A percentile compares a stretch with the other conserved stretches of the same genome.
Conservation (phyloP, 2,888 invertebrate species). For the Xylota sylvarum region DNA sequence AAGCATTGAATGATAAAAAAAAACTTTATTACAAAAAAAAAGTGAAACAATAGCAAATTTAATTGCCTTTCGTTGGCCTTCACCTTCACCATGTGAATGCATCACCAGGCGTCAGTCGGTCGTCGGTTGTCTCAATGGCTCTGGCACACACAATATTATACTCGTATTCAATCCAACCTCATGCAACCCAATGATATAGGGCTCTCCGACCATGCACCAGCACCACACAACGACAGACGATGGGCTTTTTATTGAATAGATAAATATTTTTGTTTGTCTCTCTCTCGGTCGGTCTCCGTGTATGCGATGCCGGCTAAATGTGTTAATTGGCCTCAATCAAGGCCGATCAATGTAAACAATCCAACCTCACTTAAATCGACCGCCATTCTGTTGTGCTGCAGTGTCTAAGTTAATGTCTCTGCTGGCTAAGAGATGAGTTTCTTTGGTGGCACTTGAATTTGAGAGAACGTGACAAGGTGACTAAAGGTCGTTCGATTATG, state of each 20-base stretch:
- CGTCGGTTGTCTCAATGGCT: constrained; percentile 8
- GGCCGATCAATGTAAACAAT: constrained; percentile 71
- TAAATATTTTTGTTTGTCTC: constrained; percentile 20
- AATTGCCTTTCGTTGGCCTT: constrained; percentile 74
- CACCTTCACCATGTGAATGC: constrained; percentile 61
- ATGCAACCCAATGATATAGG: constrained; percentile 8
- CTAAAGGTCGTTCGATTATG: constrained; percentile 63
- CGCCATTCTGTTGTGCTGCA: neutral
- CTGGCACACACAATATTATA: neutral
- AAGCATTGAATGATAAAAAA: neutral
- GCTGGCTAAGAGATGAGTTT: constrained; percentile 45
- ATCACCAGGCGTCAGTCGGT: constrained; percentile 25
- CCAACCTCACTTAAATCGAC: constrained; percentile 43
- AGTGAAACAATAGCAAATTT: constrained; percentile 60
- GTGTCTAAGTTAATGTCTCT: constrained; percentile 15
- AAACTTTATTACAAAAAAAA: constrained; percentile 21
- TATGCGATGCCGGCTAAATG: constrained; percentile 31
- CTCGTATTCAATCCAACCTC: constrained; percentile 1
- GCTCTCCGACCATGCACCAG: constrained; percentile 12
- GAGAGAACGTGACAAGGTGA: constrained; percentile 67
- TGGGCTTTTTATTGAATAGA: constrained; percentile 36
- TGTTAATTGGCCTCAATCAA: constrained; percentile 65
- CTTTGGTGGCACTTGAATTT: constrained; percentile 59
- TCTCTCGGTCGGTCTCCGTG: neutral
- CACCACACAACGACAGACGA: constrained; percentile 8